phyloP scores from a whole-genome alignment of 2,888 invertebrate genomes.

The Campopleginae sp. region DNA sequence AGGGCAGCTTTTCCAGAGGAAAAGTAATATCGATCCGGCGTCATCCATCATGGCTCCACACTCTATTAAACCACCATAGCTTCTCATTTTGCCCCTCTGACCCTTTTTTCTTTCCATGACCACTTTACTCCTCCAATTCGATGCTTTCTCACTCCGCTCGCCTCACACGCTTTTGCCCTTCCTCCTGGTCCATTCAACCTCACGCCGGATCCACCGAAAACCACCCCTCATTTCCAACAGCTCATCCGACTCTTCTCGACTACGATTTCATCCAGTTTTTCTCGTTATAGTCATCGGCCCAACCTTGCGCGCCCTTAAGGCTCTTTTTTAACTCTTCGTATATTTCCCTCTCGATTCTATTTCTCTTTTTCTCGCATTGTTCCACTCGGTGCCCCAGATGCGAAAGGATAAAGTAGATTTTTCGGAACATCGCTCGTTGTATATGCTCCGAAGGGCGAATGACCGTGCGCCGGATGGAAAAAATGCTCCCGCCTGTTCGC shows the following conservation, averaged over 20 bases:
- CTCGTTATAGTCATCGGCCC: slow-evolving; percentile 43
- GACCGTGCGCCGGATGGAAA: slow-evolving; percentile 57
- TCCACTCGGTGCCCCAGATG: slow-evolving; percentile 51
- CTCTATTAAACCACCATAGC: slow-evolving; percentile 80
- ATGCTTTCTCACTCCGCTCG: slow-evolving; percentile 60
- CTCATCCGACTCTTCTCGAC: slow-evolving; percentile 53
- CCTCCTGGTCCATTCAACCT: slow-evolving; percentile 47
- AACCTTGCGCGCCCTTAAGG: neutral
- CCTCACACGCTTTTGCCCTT: slow-evolving; percentile 42
- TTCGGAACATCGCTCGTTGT: slow-evolving; percentile 36
- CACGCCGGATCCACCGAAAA: slow-evolving; percentile 61
- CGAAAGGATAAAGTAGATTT: slow-evolving; percentile 60
- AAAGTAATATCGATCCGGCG: slow-evolving; percentile 77
- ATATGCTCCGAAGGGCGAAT: slow-evolving; percentile 55
- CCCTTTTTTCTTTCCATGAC: slow-evolving; percentile 72
- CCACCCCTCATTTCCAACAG: slow-evolving; percentile 47
- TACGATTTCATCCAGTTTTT: slow-evolving; percentile 68
- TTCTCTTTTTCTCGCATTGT: slow-evolving; percentile 1
- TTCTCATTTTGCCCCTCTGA: slow-evolving; percentile 62
- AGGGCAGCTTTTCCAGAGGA: slow-evolving; percentile 65
- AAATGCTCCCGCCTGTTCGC: slow-evolving; percentile 9
- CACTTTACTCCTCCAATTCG: slow-evolving; percentile 77
- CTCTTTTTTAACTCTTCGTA: neutral
- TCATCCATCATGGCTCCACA: slow-evolving; percentile 79
- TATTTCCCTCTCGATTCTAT: neutral